phyloP scores from a whole-genome alignment of 2,888 invertebrate genomes.

The Drosophila austrosaltans region DNA sequence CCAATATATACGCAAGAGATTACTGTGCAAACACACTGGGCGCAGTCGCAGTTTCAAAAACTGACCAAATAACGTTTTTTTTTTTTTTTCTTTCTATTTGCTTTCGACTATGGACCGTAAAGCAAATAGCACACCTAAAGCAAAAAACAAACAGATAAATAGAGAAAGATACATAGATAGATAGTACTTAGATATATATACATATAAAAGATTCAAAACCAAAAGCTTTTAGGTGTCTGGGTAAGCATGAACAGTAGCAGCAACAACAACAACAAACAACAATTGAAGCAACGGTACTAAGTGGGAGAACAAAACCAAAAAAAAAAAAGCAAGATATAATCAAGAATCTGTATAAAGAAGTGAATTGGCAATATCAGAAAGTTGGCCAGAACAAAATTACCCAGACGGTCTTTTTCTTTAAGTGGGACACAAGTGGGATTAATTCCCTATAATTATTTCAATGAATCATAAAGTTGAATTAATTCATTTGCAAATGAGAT shows the following conservation, averaged over 20 bases:
- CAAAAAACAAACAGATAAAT: conserved; percentile 39
- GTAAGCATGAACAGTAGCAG: conserved; percentile 24
- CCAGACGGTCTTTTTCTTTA: conserved; percentile 7
- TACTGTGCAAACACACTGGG: conserved; percentile 40
- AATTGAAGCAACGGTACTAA: conserved; percentile 57
- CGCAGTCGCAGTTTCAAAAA: conserved; percentile 51
- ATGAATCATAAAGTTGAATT: not conserved
- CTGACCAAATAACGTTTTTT: conserved; percentile 64
- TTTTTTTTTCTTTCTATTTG: conserved; percentile 39
- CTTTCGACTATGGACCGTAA: conserved; percentile 60
- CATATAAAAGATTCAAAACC: conserved; percentile 6
- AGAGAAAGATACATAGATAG: conserved; percentile 27
- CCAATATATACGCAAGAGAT: conserved; percentile 43
- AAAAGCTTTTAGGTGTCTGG: conserved; percentile 35
- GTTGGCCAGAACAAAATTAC: conserved; percentile 13
- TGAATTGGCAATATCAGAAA: conserved; percentile 18
- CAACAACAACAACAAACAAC: conserved; percentile 25
- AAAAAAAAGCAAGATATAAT: conserved; percentile 41
- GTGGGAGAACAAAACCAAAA: conserved; percentile 25
- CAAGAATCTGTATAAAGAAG: conserved; percentile 44
- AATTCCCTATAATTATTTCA: conserved; percentile 15
- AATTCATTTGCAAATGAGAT: conserved; percentile 3
- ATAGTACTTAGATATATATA: not conserved
- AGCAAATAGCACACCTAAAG: conserved; percentile 60
- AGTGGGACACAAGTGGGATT: conserved; percentile 19